These are phyloP conservation scores for Scleropages formosus DNA, from an alignment of 2,797 vertebrate genomes.

Conservation along the genomic window DNA sequence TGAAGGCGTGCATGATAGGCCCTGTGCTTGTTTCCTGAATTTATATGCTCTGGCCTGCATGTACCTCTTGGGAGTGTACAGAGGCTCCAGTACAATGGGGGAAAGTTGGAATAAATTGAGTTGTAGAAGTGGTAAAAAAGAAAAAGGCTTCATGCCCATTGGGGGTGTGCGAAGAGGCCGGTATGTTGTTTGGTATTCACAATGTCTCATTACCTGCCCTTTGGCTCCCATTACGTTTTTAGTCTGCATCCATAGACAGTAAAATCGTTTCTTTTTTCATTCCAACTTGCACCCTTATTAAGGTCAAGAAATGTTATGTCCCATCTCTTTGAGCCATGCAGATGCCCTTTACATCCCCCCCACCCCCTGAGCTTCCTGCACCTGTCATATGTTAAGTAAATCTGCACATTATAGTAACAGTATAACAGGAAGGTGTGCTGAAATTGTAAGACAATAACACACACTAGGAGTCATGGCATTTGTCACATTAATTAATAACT, in stretches of 20 bases:
- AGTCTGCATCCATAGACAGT: slow-evolving; percentile 14
- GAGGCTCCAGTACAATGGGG: neutral
- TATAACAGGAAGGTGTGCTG: neutral
- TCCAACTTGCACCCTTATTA: slow-evolving; percentile 22
- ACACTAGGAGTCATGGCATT: neutral
- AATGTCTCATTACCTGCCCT: slow-evolving; percentile 14
- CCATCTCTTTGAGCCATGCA: slow-evolving; percentile 6
- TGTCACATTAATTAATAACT: neutral
- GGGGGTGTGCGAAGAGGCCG: neutral
- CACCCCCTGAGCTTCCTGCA: neutral
- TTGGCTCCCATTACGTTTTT: slow-evolving; percentile 21
- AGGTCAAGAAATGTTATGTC: slow-evolving; percentile 13
- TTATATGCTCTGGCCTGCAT: neutral
- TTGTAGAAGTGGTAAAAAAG: slow-evolving; percentile 1
- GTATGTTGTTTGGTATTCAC: slow-evolving; percentile 21
- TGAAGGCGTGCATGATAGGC: neutral
- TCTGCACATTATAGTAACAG: neutral
- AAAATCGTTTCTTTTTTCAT: slow-evolving; percentile 1
- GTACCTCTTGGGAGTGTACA: neutral
- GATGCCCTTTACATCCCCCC: neutral
- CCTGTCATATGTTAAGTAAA: slow-evolving; percentile 18
- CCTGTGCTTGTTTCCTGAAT: neutral
- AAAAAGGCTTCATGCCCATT: slow-evolving; percentile 5
- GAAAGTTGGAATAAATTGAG: slow-evolving; percentile 6
- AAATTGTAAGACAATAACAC: neutral